Evolutionary conservation across 2,888 invertebrate genomes (phyloP).

Genomic region (Nemurella pictetii): DNA sequence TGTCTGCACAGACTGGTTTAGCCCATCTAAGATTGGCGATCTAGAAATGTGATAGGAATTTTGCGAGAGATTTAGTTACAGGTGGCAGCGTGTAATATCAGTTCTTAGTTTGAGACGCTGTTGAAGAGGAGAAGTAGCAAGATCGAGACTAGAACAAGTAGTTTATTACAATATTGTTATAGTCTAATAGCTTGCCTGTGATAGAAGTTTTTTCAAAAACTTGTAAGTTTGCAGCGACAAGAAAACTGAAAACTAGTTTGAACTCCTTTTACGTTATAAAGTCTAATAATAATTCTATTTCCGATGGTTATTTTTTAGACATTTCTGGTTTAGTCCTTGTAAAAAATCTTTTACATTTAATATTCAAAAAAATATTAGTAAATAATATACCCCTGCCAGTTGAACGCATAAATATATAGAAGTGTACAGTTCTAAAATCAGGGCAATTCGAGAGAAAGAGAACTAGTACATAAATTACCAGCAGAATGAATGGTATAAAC

Average conservation of each 20-base stretch:
- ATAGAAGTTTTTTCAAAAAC: neutral
- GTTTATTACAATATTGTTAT: neutral
- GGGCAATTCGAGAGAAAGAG: slow-evolving; percentile 11
- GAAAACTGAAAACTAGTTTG: neutral
- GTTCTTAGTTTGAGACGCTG: neutral
- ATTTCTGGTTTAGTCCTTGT: neutral
- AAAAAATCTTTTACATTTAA: neutral
- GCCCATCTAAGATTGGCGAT: neutral
- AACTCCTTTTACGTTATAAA: neutral
- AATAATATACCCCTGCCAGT: neutral
- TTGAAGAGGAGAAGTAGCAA: neutral
- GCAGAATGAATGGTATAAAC: slow-evolving; percentile 22
- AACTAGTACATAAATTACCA: slow-evolving; percentile 13
- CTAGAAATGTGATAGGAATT: neutral
- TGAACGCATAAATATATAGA: neutral
- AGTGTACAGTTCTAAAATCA: no score
- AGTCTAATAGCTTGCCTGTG: neutral
- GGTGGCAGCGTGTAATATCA: neutral
- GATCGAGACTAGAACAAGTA: no score
- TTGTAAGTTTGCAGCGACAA: neutral
- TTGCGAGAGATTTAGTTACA: neutral
- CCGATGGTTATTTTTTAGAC: neutral
- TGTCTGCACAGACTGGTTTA: neutral
- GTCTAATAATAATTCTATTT: neutral
- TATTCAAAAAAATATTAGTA: neutral